Evolutionary conservation across 2,888 invertebrate genomes (phyloP).

Genomic region (Anthophora plumipes): DNA sequence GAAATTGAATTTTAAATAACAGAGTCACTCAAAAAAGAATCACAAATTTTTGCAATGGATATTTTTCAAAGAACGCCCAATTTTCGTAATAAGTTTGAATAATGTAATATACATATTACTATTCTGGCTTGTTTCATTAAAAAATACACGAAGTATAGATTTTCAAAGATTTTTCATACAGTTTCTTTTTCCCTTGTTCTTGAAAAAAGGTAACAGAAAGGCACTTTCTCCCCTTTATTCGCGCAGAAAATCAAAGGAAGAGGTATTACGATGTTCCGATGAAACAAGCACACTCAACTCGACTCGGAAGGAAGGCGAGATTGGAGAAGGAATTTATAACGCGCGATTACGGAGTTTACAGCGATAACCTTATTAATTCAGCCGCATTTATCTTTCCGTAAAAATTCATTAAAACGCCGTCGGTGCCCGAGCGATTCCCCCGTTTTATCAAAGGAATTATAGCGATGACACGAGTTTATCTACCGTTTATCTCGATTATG

Average conservation of each 20-base stretch:
- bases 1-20: too few species aligned
- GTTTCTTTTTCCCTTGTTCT: too few species aligned
- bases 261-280: too few species aligned
- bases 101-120: too few species aligned
- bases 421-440: slow-evolving; percentile 16
- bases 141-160: too few species aligned
- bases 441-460: slow-evolving; percentile 57
- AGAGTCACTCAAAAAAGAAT: too few species aligned
- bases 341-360: slow-evolving; percentile 50
- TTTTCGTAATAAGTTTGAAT: too few species aligned
- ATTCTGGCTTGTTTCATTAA: too few species aligned
- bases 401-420: slow-evolving; percentile 57
- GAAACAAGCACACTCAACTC: background rate
- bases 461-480: slow-evolving; percentile 64
- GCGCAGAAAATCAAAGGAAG: background rate
- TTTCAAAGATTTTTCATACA: too few species aligned
- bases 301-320: slow-evolving; percentile 8
- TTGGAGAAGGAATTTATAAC: slow-evolving; percentile 41
- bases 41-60: too few species aligned
- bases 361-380: slow-evolving; percentile 59
- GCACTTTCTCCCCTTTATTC: background rate
- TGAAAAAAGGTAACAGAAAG: too few species aligned
- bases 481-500: slow-evolving; percentile 66
- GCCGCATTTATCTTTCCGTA: slow-evolving; percentile 56
- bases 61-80: too few species aligned